Base-by-base conservation (phyloP, 2,888 invertebrate genomes). In the Drosophila formosana region DNA sequence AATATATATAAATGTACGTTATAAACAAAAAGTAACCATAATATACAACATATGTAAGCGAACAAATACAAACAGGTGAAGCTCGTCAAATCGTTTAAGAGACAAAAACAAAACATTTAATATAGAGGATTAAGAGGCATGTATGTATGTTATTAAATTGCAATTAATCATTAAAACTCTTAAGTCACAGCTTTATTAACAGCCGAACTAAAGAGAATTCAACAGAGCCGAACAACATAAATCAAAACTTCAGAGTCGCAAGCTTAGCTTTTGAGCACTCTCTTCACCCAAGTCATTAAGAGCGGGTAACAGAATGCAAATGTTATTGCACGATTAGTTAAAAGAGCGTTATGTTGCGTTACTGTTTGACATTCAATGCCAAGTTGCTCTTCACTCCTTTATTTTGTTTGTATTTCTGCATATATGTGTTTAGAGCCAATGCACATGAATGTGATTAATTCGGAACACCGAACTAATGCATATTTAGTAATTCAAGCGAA, bases 41-140 rank as follows among this genome's bases (percentile, higher is more conserved):
- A 34, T 56, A 43, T 25, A 47, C 13, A 43, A 67, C 43, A 52
- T 63, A 28, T 57, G 64, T 53, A 57, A 49, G 34, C 50, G 66
- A 53, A 57, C 32, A 70, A 41, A 51, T 62, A 60, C 61, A 57
- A 72, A 62, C 56, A 67, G 66, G 61, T 67, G 64, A 70, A 78
- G 72, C 66, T 53, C 67, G 57, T 66, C 39, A 43, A 32, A 26
- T 8, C 18, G 13, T 26, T 7, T 58, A 26, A 56, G 43, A 45
- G 9, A 23, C 4, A 47, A 26, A 30, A 32, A 13, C 8, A 18
- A 8, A 52, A 52, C 13, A 41, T 11, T 37, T 37, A 37, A n/a
- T 37, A n/a, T 37, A 37, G 37, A 11, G n/a, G 4, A 5, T 37
- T 37, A 37, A 37, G 37, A 37, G n/a, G 11, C 37, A 41, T 41